Percentiles rank a stretch among this genome's conserved stretches.
These are phyloP conservation scores for Hipposideros larvatus DNA, from an alignment of 2,797 vertebrate genomes.

Conservation along the genomic window DNA sequence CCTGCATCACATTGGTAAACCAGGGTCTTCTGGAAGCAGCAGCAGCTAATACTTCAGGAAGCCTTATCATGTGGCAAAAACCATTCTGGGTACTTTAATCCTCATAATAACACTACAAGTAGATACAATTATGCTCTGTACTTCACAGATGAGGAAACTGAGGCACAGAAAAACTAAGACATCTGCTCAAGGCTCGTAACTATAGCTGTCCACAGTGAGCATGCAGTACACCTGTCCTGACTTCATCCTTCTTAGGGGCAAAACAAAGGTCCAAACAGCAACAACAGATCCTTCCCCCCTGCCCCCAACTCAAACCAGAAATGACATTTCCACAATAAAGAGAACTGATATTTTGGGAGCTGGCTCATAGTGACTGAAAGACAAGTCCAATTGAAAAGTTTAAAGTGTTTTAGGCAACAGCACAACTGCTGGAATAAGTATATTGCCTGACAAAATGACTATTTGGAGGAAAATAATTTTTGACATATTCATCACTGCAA, in stretches of 20 bases:
- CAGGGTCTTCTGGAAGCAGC: not conserved
- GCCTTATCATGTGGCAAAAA: not conserved
- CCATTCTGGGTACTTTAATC: not conserved
- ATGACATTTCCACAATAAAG: not conserved
- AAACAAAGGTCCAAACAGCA: not conserved
- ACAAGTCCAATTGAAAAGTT: not conserved
- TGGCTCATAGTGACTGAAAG: not conserved
- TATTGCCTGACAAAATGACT: not conserved
- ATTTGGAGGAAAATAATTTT: not conserved
- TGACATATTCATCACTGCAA: not conserved
- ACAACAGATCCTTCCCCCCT: not conserved
- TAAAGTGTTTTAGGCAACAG: not conserved
- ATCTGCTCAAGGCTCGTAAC: not conserved
- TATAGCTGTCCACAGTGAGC: not conserved
- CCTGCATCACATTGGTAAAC: not conserved
- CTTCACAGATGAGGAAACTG: not conserved
- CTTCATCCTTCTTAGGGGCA: not conserved
- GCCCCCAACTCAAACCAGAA: not conserved
- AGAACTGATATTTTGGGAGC: not conserved
- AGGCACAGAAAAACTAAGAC: not conserved
- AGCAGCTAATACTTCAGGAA: not conserved
- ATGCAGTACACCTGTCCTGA: not conserved
- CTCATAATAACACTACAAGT: not conserved
- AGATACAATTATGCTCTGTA: not conserved
- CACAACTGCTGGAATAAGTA: not conserved